Base-by-base conservation (phyloP, 2,888 invertebrate genomes). In the Pristionchus mayeri region DNA sequence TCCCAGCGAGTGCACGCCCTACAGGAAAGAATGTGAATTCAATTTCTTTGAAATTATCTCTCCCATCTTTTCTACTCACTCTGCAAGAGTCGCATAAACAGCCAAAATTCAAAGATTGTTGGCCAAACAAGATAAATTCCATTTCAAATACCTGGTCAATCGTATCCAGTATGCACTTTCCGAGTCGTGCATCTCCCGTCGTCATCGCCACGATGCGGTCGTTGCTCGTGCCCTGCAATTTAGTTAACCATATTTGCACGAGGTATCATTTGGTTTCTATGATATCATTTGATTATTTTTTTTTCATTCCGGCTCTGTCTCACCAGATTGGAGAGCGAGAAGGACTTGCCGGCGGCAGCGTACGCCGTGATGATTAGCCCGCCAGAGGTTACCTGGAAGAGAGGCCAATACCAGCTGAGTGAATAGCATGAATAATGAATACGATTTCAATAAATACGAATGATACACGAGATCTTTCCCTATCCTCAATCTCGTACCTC, bases 181-280 rank as follows among this genome's bases (percentile, higher is more conserved):
- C 87, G 24, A 87, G 67, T 6, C 18, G n/a, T 40, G 79, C 44
- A 18, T 87, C 87, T 40, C 84, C 87, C 0, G 85, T 85, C 16
- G 78, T 44, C 24, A 86, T 85, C 11, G 60, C 67, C 13, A 85
- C 67, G 21, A 86, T 63, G 7, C 84, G 48, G n/a, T 84, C 63
- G 44, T 84, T 84, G 34, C 27, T 37, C 34, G 84, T 75, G 30
- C 84, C 71, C 30, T 76, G 30, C 0, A 48, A n/a, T n/a, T n/a
- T n/a, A n/a, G n/a, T n/a, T n/a, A n/a, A n/a, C n/a, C n/a, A n/a
- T n/a, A n/a, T n/a, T n/a, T n/a, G n/a, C n/a, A n/a, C n/a, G n/a
- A n/a, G n/a, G n/a, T n/a, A n/a, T n/a, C n/a, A n/a, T n/a, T n/a
- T n/a, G n/a, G n/a, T n/a, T n/a, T n/a, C n/a, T n/a, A n/a, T n/a